phyloP scores from a whole-genome alignment of 2,888 invertebrate genomes.

The Hirtodrosophila histrioides region DNA sequence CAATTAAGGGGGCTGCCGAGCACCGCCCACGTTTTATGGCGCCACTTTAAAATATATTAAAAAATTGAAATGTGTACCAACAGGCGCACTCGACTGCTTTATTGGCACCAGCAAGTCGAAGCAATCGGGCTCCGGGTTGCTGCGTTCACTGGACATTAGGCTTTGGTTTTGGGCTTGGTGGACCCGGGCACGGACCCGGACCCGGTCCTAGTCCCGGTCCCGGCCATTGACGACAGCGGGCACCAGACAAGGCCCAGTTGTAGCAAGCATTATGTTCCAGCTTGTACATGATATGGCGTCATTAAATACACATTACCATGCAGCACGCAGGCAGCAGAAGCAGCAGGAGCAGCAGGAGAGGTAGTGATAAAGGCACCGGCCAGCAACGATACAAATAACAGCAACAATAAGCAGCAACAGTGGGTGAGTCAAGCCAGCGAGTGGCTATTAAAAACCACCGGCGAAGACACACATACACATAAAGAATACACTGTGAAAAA shows the following conservation, averaged over 20 bases:
- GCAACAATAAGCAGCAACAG: conserved; percentile 64
- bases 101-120: conserved; percentile 63
- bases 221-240: conserved; percentile 50
- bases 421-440: conserved; percentile 50
- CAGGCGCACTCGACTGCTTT: conserved; percentile 56
- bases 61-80: conserved; percentile 55
- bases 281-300: conserved; percentile 79
- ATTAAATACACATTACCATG: conserved; percentile 79
- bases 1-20: conserved; percentile 48
- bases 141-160: conserved; percentile 70
- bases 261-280: conserved; percentile 63
- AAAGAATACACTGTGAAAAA: conserved; percentile 13
- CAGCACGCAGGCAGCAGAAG: conserved; percentile 18
- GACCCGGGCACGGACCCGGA: too few relatives aligned
- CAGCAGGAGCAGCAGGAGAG: neutral
- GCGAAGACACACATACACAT: conserved; percentile 27
- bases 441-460: conserved; percentile 72
- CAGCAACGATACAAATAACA: conserved; percentile 45
- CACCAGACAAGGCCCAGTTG: conserved; percentile 41
- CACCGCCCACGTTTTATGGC: conserved; percentile 54
- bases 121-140: conserved; percentile 33
- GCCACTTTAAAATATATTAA: conserved; percentile 64
- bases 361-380: conserved; percentile 57
- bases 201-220: neutral
- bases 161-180: conserved; percentile 11